These are phyloP conservation scores for Crotalus horridus DNA, from an alignment of 2,113 vertebrate genomes.

Conservation along the genomic window DNA sequence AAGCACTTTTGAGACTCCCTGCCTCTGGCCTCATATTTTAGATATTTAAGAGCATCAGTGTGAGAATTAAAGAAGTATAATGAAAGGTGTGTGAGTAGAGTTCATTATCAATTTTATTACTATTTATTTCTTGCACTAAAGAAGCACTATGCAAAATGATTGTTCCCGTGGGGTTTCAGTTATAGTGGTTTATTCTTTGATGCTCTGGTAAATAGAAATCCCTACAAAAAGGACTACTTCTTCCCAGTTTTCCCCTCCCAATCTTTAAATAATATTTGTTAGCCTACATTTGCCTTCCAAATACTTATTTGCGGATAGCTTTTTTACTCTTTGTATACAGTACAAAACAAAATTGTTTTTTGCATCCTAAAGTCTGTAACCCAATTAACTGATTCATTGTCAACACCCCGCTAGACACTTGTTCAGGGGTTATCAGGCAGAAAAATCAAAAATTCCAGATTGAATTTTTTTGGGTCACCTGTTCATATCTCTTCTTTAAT, in stretches of 20 bases:
- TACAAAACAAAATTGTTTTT: not conserved
- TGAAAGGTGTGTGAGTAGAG: not conserved
- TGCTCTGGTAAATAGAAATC: not conserved
- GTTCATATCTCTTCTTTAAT: not conserved
- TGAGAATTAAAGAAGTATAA: not conserved
- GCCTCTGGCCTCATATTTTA: not conserved
- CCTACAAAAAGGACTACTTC: not conserved
- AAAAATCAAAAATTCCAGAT: not conserved
- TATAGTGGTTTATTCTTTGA: not conserved
- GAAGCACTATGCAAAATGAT: not conserved
- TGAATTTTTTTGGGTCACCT: not conserved
- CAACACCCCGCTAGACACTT: not conserved
- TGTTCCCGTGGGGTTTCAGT: not conserved
- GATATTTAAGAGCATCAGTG: not conserved
- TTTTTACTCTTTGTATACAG: not conserved
- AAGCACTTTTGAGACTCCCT: not conserved
- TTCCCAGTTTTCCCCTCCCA: not conserved
- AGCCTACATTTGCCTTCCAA: not conserved
- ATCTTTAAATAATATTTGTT: not conserved
- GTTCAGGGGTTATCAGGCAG: not conserved
- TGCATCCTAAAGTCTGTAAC: not conserved
- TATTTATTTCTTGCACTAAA: not conserved
- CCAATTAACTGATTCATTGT: not conserved
- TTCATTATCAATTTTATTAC: not conserved
- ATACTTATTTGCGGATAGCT: not conserved